phyloP scores from a whole-genome alignment of 2,888 invertebrate genomes.

The Entomobrya multifasciata region DNA sequence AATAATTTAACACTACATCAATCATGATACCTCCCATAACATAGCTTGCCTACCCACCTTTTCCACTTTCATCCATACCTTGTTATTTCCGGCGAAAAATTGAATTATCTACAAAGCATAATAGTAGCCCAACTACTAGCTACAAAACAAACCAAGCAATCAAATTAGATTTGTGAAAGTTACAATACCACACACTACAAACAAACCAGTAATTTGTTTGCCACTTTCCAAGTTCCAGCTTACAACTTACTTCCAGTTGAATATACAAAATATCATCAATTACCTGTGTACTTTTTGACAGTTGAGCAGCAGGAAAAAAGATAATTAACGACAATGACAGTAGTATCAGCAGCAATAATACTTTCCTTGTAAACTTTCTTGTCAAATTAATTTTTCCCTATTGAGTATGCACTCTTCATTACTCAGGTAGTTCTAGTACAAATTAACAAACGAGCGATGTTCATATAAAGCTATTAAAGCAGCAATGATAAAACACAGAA shows the following conservation, averaged over 20 bases:
- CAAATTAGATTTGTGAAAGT: background rate
- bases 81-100: background rate
- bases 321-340: slow-evolving; percentile 32
- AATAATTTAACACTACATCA: slow-evolving; percentile 12
- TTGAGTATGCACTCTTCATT: no score
- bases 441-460: background rate
- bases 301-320: slow-evolving; percentile 4
- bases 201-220: background rate
- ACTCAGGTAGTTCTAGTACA: no score
- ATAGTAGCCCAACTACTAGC: background rate
- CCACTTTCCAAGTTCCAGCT: background rate
- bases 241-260: no score
- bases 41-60: slow-evolving; percentile 10
- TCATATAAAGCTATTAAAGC: background rate
- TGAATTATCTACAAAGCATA: slow-evolving; percentile 2
- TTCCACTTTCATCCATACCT: background rate
- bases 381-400: background rate
- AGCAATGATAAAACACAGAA: background rate
- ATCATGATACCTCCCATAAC: background rate
- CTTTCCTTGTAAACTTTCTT: background rate
- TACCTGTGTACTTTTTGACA: background rate
- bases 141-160: background rate
- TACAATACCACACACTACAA: background rate
- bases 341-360: background rate
- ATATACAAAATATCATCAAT: background rate